Conservation (phyloP, 1,140 invertebrate species). For the Euwallacea fornicatus region DNA sequence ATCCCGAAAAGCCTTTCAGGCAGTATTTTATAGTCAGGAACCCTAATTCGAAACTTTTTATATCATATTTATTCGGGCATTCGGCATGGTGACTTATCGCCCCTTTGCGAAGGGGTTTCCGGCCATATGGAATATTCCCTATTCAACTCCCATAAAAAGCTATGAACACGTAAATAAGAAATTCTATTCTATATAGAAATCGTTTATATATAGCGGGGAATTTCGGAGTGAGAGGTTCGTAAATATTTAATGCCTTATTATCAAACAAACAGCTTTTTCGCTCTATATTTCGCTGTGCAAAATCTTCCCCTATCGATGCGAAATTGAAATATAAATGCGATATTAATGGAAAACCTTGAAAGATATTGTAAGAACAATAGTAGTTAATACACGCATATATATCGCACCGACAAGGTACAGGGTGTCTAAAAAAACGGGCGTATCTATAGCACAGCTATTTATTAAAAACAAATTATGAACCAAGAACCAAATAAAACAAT, state of each 20-base stretch:
- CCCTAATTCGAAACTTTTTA: constrained; percentile 7
- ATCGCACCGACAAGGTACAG: no score
- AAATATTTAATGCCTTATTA: constrained; percentile 16
- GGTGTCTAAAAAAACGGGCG: no score
- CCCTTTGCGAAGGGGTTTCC: background rate
- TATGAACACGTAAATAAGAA: background rate
- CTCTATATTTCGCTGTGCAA: background rate
- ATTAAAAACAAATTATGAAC: no score
- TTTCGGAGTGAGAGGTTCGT: constrained; percentile 14
- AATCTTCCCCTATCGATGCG: background rate
- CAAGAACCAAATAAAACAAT: no score
- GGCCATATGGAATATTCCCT: constrained; percentile 1
- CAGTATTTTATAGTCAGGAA: constrained; percentile 1
- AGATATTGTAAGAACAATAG: no score
- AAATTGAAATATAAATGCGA: no score
- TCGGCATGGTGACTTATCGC: constrained; percentile 2
- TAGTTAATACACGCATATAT: no score
- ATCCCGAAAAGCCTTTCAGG: constrained; percentile 6
- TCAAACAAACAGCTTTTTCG: constrained; percentile 11
- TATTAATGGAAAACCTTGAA: no score
- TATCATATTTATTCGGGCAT: constrained; percentile 4
- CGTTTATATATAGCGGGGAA: constrained; percentile 10
- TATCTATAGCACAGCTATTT: no score
- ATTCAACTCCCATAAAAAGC: constrained; percentile 2
- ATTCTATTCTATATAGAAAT: constrained; percentile 9